Base-by-base conservation (phyloP, 2,113 vertebrate genomes). In the Macquaria ambigua region DNA sequence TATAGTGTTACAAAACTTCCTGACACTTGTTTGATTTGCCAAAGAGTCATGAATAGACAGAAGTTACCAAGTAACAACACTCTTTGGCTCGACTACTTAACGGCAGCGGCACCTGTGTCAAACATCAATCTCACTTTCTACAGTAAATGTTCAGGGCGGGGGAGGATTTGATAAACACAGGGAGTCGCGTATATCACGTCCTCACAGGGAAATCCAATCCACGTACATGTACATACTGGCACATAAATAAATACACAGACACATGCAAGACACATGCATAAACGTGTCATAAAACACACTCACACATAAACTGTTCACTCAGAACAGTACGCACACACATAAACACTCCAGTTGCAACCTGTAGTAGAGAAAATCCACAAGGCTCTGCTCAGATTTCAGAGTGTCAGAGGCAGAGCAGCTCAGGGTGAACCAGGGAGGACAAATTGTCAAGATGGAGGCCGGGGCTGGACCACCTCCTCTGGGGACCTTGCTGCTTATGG, bases 61-160 rank as follows among this genome's bases (percentile, higher is more conserved):
- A 83, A 76, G 37, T 5, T 59, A 62, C 68, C 48, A 28, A 78
- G 46, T 48, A 84, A 64, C 77, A 66, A 50, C 34, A 23, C 16
- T 37, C 34, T 37, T 81, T 88, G 85, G 77, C 74, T 66, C 6
- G 0, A 31, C 77, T 86, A 39, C 77, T 34, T 50, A 25, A 52
- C 55, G 66, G 69, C 75, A 58, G 18, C 77, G 71, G 52, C 63
- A 39, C 25, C 31, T 56, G 14, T 89, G 81, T 82, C 66, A 84
- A 86, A 84, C 61, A 80, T 86, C 82, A 89, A 76, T 85, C 83
- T 83, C 53, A 28, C 66, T 82, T 63, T 14, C 73, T 31, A 28
- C 15, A 41, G 41, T 43, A 77, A 76, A 87, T 79, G 58, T 53
- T 81, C 3, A 14, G 41, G 18, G 66, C 52, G 61, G 25, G 62